These are phyloP conservation scores for Apamea sordens DNA, from an alignment of 2,888 invertebrate genomes.

Conservation along the genomic window DNA sequence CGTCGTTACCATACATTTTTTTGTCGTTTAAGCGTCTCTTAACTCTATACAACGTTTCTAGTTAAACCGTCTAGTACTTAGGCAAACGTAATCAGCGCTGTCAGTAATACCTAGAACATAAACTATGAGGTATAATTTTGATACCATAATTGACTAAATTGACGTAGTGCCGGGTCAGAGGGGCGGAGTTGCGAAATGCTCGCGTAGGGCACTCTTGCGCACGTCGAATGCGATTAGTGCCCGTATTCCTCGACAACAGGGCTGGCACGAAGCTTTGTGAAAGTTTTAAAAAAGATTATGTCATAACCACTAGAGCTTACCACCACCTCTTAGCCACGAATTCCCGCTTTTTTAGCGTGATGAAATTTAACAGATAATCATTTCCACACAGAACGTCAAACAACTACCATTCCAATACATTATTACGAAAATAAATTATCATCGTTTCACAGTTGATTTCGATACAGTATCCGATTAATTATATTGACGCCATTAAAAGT, in stretches of 20 bases:
- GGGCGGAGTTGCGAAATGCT: constrained; percentile 57
- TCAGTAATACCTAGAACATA: constrained; percentile 18
- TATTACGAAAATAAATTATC: constrained; percentile 1
- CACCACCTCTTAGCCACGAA: not conserved
- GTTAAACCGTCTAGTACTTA: not conserved
- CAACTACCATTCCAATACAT: constrained; percentile 4
- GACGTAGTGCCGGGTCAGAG: constrained; percentile 44
- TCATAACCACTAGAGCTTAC: not conserved
- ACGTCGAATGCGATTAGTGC: constrained; percentile 65
- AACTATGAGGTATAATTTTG: constrained; percentile 18
- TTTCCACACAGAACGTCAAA: not conserved
- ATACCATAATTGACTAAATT: constrained; percentile 43
- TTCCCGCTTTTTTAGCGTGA: no score
- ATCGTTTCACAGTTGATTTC: constrained; percentile 19
- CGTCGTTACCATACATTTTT: not conserved
- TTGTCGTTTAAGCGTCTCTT: not conserved
- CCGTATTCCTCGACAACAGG: constrained; percentile 60
- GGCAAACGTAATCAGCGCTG: not conserved
- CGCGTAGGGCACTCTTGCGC: constrained; percentile 66
- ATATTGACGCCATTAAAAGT: constrained; percentile 25
- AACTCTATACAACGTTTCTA: not conserved
- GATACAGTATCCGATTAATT: constrained; percentile 41
- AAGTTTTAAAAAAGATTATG: not conserved
- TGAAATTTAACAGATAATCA: not conserved
- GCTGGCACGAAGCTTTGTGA: constrained; percentile 29